Base-by-base conservation (phyloP, 2,113 vertebrate species). In the Tragelaphus buxtoni region DNA sequence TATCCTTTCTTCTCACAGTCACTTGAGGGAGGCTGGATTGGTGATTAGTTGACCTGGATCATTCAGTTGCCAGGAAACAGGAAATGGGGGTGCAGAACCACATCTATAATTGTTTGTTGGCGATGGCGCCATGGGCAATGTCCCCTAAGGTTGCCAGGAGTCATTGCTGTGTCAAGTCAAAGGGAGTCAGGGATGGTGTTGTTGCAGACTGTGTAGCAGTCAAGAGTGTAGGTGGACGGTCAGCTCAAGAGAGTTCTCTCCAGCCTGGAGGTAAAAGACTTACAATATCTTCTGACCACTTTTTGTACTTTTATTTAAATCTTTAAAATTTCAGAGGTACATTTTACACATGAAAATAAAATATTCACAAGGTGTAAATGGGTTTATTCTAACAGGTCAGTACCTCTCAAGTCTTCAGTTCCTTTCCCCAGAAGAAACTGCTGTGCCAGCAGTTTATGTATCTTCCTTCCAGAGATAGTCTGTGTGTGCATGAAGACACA, bases 1-100 rank as follows among this genome's bases (percentile, higher is more conserved):
- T 79, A 51, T 56, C 17, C n/a, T 96, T 93, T 95, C 61, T 94
- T 86, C 83, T 97, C 47, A n/a, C 5, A 72, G 28, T 60, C 55
- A 87, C 11, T 53, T 11, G 39, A 65, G 35, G 18, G 3, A 4
- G n/a, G 9, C 13, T 45, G 49, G 49, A 22, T 83, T 60, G 47
- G 61, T 47, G 39, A 56, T 91, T 63, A 82, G 42, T 60, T 87
- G 60, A 26, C 42, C 72, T 53, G 47, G 30, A 39, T 7, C 22
- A 18, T 61, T 91, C 69, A 79, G 1, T 65, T 92, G 47, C 76
- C 72, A 82, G n/a, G 81, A 95, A 82, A 76, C 61, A 79, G 39
- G 81, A 95, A 83, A 76, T 8, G n/a, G 28, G 79, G 49, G 91
- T 77, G 63, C 24, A 91, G 72, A 74, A 93, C 28, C 20, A 79